Percentiles rank a stretch among this genome's conserved stretches.
These are phyloP conservation scores for Pomatorhinus ruficollis DNA, from an alignment of 2,113 vertebrate genomes.

Conservation along the genomic window DNA sequence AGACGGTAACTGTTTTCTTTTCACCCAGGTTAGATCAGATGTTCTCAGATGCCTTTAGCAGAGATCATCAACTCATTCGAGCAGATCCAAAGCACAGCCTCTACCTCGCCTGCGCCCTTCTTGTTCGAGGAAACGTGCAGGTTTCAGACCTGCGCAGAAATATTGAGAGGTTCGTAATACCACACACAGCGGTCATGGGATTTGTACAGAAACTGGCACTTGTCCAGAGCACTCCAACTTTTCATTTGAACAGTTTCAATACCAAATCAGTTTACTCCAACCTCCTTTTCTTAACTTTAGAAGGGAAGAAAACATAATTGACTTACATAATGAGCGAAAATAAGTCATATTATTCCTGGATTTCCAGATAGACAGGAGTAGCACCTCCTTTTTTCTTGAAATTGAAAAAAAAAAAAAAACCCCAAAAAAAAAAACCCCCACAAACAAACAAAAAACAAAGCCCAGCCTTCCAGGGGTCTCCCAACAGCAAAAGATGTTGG, in stretches of 20 bases:
- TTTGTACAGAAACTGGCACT: neutral
- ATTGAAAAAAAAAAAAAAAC: neutral
- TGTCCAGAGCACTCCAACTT: neutral
- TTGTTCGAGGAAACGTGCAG: conserved; percentile 91
- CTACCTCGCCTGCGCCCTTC: conserved; percentile 93
- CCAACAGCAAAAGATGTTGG: neutral
- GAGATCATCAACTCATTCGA: conserved; percentile 90
- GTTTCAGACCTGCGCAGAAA: conserved; percentile 96
- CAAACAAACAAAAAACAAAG: too few species aligned
- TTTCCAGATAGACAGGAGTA: neutral
- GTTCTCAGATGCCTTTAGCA: conserved; percentile 96
- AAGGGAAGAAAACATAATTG: neutral
- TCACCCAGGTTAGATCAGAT: conserved; percentile 90
- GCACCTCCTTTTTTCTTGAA: neutral
- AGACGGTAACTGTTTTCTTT: neutral
- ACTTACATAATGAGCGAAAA: neutral
- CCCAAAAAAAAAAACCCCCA: too few species aligned
- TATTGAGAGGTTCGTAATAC: conserved; percentile 86
- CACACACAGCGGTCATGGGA: neutral
- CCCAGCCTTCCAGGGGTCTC: neutral
- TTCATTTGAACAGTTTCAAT: neutral
- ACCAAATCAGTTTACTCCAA: neutral
- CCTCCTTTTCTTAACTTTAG: neutral
- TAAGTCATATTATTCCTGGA: neutral
- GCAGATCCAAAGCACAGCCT: conserved; percentile 89